phyloP scores from a whole-genome alignment of 2,797 vertebrate genomes.

The Novumbra hubbsi region DNA sequence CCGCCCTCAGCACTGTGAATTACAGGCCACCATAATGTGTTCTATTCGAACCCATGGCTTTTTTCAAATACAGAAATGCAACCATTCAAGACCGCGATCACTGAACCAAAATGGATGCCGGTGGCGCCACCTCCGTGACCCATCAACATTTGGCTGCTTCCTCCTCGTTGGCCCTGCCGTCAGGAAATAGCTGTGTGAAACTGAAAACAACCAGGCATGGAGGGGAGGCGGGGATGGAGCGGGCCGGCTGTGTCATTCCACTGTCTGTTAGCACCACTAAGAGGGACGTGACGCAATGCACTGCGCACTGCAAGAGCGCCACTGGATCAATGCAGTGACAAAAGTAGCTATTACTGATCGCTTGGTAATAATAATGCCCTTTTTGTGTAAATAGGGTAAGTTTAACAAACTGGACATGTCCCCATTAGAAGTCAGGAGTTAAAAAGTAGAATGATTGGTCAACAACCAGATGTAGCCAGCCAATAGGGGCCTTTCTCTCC shows the following conservation, averaged over 20 bases:
- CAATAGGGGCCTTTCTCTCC: neutral
- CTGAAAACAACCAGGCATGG: neutral
- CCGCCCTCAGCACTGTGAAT: neutral
- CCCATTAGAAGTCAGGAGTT: slow-evolving; percentile 13
- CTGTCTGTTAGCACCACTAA: slow-evolving; percentile 46
- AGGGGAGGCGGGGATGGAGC: neutral
- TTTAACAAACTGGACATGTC: slow-evolving; percentile 23
- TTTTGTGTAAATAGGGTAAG: slow-evolving; percentile 12
- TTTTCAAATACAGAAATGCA: neutral
- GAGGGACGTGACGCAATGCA: slow-evolving; percentile 20
- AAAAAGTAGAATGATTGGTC: neutral
- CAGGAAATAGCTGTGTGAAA: neutral
- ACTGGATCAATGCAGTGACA: slow-evolving; percentile 6
- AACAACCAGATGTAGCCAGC: neutral
- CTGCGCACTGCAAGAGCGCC: slow-evolving; percentile 8
- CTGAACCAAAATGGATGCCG: neutral
- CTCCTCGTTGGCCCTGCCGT: neutral
- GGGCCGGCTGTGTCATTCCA: slow-evolving; percentile 22
- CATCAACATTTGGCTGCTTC: neutral
- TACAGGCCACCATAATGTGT: neutral
- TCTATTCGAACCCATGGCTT: neutral
- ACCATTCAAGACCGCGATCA: neutral
- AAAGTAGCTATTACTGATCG: slow-evolving; percentile 11
- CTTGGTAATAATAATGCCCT: slow-evolving; percentile 38
- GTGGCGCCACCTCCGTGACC: slow-evolving; percentile 5